These are phyloP conservation scores for Aphaenogaster ashmeadi DNA, from an alignment of 1,140 invertebrate species.

Conservation along the genomic window DNA sequence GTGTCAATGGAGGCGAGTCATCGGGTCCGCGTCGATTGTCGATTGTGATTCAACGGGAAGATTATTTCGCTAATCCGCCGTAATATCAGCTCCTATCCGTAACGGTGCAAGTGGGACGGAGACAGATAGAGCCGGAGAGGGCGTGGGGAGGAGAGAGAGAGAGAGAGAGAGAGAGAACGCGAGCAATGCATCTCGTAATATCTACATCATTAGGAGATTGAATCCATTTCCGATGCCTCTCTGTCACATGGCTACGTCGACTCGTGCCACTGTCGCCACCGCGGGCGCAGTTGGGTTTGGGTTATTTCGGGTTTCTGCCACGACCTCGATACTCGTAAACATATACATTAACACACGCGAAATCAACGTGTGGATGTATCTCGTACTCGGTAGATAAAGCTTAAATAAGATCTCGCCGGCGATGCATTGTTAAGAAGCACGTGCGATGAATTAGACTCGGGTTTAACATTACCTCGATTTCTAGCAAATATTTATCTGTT, in stretches of 20 bases:
- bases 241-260: constrained; percentile 25
- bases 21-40: constrained; percentile 73
- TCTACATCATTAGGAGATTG: constrained; percentile 54
- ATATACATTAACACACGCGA: constrained; percentile 34
- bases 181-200: constrained; percentile 34
- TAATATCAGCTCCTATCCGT: constrained; percentile 36
- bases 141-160: neutral
- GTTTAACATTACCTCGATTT: neutral
- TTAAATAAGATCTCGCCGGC: neutral
- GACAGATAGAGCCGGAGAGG: no score
- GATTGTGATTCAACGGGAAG: constrained; percentile 78
- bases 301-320: constrained; percentile 34
- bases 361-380: constrained; percentile 5
- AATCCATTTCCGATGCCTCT: constrained; percentile 55
- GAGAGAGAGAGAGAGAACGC: neutral
- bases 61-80: constrained; percentile 66
- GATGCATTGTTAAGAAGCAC: neutral
- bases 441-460: neutral
- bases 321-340: constrained; percentile 18
- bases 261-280: neutral
- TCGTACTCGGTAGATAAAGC: neutral
- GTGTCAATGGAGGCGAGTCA: constrained; percentile 82
- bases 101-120: constrained; percentile 14
- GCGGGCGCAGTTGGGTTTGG: neutral
- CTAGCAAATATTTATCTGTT: neutral